Base-by-base conservation (phyloP, 2,113 vertebrate species). In the Hypomesus transpacificus region DNA sequence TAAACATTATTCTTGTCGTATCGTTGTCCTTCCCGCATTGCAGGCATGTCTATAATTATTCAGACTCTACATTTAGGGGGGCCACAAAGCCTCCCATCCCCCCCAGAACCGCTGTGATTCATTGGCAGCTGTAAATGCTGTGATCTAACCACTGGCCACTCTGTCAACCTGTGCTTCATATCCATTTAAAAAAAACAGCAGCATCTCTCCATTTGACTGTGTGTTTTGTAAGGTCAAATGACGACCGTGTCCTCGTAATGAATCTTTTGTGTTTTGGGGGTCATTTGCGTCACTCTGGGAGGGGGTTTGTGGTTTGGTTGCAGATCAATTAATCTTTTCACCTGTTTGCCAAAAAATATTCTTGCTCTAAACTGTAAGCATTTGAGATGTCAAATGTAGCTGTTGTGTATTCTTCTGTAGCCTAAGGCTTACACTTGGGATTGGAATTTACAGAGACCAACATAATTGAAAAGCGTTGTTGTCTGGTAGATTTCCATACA, bases 41-140 rank as follows among this genome's bases (percentile, higher is more conserved):
- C 7, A 46, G 39, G 39, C 39, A 11, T 8, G 39, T 11, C 13
- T 46, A 46, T 46, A 46, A 46, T 46, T 2, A 46, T 13, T 46
- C 7, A 46, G 31, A 7, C 31, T 34, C 39, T 46, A 46, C 9
- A 11, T 46, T 46, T 46, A 46, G 39, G 39, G 39, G 8, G 9
- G 2, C 9, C 39, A 46, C 39, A 13, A n/a, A n/a, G n/a, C n/a
- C n/a, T n/a, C n/a, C n/a, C n/a, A n/a, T n/a, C n/a, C n/a, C n/a
- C n/a, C n/a, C n/a, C n/a, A n/a, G n/a, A n/a, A n/a, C n/a, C n/a
- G n/a, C n/a, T n/a, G n/a, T 34, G 39, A 46, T 46, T 46, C 39
- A 46, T 1, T 46, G 28, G 62, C 71, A 84, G 77, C 57, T 59
- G 58, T 76, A 78, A 80, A 66, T 61, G 66, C 74, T 46, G 66